phyloP scores from a whole-genome alignment of 2,888 invertebrate species.

The Chalcis sispes region DNA sequence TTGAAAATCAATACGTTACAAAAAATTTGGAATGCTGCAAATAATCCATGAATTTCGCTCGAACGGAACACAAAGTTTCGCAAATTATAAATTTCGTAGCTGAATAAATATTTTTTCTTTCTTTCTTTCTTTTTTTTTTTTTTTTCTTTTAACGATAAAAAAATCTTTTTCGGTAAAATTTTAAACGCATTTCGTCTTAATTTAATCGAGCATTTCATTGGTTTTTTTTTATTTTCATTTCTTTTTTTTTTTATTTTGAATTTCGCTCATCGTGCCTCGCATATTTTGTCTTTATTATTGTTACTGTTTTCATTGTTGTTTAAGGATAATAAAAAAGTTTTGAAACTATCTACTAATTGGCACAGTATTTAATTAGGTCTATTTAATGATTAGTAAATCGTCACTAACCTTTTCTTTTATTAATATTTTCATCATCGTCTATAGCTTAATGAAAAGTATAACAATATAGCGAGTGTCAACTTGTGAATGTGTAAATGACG shows the following conservation, averaged over 20 bases:
- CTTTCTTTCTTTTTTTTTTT: too few species aligned
- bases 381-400: conserved; percentile 39
- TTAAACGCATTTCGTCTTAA: conserved; percentile 29
- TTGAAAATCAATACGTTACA: conserved; percentile 3
- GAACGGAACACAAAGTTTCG: too few species aligned
- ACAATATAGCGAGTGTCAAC: conserved; percentile 4
- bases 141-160: background rate
- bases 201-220: conserved; percentile 40
- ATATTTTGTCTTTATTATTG: conserved; percentile 22
- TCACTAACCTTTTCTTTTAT: conserved; percentile 47
- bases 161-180: conserved; percentile 29
- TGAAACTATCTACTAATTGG: conserved; percentile 54
- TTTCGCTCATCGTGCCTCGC: conserved; percentile 47
- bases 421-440: conserved; percentile 12
- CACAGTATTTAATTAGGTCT: conserved; percentile 54
- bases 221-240: background rate
- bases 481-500: conserved; percentile 16
- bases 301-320: conserved; percentile 15
- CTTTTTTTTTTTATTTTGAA: conserved; percentile 28
- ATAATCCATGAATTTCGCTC: background rate
- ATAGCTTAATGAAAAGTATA: conserved; percentile 44
- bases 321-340: conserved; percentile 53
- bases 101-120: too few species aligned
- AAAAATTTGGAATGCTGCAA: too few species aligned
- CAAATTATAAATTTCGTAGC: too few species aligned